phyloP scores from a whole-genome alignment of 2,113 vertebrate species.

The Neodontobutis hainanensis region DNA sequence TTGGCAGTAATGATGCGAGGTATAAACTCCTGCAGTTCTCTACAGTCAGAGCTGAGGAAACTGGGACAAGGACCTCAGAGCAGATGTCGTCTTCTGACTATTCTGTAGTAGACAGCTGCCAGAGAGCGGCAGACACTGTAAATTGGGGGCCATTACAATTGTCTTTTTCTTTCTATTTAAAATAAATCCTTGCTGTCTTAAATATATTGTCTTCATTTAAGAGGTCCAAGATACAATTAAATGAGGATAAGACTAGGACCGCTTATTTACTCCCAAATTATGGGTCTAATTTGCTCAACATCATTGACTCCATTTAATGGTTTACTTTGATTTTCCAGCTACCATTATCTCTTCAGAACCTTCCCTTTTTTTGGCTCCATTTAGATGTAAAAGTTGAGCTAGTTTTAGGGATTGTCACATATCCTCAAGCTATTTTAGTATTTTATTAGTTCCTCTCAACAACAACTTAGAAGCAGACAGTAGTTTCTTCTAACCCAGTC shows the following conservation, averaged over 20 bases:
- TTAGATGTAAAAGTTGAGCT: slow-evolving; percentile 22
- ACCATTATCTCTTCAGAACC: slow-evolving; percentile 35
- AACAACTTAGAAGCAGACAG: slow-evolving; percentile 38
- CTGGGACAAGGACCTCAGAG: not conserved
- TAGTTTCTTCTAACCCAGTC: slow-evolving; percentile 37
- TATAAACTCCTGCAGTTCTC: too few relatives aligned
- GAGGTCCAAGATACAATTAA: too few relatives aligned
- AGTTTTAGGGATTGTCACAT: slow-evolving; percentile 30
- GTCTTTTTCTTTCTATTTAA: too few relatives aligned
- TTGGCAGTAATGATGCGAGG: too few relatives aligned
- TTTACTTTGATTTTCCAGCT: not conserved
- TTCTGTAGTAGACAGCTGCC: slow-evolving; percentile 41
- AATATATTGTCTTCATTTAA: too few relatives aligned
- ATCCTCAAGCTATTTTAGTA: slow-evolving; percentile 36
- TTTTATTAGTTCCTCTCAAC: slow-evolving; percentile 16
- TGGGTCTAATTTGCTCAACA: slow-evolving; percentile 34
- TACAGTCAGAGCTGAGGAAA: too few relatives aligned
- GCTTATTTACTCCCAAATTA: too few relatives aligned
- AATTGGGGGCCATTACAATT: too few relatives aligned
- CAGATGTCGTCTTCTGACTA: not conserved
- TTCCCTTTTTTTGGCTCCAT: slow-evolving; percentile 17
- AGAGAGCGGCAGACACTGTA: slow-evolving; percentile 26
- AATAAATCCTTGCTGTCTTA: too few relatives aligned
- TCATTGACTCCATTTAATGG: slow-evolving; percentile 2
- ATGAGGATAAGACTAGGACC: too few relatives aligned